Conservation (phyloP, 2,888 invertebrate genomes). For the Papilio protenor region DNA sequence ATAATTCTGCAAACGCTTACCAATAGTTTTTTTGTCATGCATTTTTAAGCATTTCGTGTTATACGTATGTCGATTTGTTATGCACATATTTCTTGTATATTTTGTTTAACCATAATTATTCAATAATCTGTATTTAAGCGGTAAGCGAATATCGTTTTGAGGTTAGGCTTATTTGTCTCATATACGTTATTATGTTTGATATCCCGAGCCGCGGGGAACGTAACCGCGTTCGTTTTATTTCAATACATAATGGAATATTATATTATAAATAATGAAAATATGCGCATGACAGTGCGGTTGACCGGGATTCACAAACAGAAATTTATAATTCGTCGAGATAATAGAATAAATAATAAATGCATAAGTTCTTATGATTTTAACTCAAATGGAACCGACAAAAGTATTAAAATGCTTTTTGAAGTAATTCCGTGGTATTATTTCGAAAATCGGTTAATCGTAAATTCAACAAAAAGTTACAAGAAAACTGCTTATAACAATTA, state of each 20-base stretch:
- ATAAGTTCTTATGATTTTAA: not conserved
- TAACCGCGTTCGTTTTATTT: constrained; percentile 37
- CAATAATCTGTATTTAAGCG: constrained; percentile 8
- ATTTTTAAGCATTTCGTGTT: not conserved
- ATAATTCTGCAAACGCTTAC: too few species aligned
- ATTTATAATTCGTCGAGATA: constrained; percentile 9
- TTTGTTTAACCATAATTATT: not conserved
- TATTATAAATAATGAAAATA: constrained; percentile 39
- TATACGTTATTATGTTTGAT: constrained; percentile 35
- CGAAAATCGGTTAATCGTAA: not conserved
- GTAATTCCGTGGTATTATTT: not conserved
- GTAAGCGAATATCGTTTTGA: constrained; percentile 30
- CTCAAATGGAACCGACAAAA: not conserved
- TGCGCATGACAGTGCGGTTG: constrained; percentile 34
- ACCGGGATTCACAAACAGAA: constrained; percentile 15
- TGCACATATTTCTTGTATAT: not conserved
- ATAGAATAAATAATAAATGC: constrained; percentile 10
- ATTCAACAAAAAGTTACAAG: not conserved
- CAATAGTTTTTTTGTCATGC: not conserved
- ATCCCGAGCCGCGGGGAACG: constrained; percentile 20
- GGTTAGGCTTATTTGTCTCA: constrained; percentile 37
- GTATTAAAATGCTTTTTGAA: not conserved
- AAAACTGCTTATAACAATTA: not conserved
- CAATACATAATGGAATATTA: constrained; percentile 29
- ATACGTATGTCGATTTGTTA: not conserved